These are phyloP conservation scores for Lasioglossum villosulum DNA, from an alignment of 2,888 invertebrate species.

Conservation along the genomic window DNA sequence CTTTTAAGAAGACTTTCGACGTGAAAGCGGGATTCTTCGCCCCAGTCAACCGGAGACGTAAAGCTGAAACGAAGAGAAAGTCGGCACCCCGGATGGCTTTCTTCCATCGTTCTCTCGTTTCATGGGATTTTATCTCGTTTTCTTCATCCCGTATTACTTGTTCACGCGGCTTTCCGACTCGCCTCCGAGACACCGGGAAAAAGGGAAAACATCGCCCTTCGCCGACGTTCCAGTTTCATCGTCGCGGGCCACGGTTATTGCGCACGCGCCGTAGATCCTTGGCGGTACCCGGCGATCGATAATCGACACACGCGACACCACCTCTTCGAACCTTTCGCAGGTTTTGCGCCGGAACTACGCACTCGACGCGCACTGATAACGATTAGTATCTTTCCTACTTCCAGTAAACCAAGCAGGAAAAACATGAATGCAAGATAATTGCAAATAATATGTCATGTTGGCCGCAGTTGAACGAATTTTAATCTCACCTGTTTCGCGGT, in stretches of 20 bases:
- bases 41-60: conserved; percentile 53
- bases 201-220: neutral
- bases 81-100: conserved; percentile 51
- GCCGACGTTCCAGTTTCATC: neutral
- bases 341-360: neutral
- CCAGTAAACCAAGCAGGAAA: neutral
- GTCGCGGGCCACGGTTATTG: neutral
- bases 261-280: conserved; percentile 13
- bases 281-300: neutral
- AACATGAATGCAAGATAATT: neutral
- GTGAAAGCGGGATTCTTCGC: conserved; percentile 63
- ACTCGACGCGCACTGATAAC: neutral
- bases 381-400: neutral
- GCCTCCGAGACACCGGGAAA: neutral
- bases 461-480: too few species aligned
- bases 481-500: too few species aligned
- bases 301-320: neutral
- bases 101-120: conserved; percentile 54
- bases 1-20: conserved; percentile 44
- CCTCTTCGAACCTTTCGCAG: neutral
- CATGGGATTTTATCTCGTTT: conserved; percentile 59
- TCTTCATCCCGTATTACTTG: conserved; percentile 56
- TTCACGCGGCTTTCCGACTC: conserved; percentile 38
- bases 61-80: conserved; percentile 45
- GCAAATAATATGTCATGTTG: neutral